Evolutionary conservation across 2,888 invertebrate genomes (phyloP), one percentile per base, ranked within the genome.

Genomic region (Nephrocerus scutellatus): DNA sequence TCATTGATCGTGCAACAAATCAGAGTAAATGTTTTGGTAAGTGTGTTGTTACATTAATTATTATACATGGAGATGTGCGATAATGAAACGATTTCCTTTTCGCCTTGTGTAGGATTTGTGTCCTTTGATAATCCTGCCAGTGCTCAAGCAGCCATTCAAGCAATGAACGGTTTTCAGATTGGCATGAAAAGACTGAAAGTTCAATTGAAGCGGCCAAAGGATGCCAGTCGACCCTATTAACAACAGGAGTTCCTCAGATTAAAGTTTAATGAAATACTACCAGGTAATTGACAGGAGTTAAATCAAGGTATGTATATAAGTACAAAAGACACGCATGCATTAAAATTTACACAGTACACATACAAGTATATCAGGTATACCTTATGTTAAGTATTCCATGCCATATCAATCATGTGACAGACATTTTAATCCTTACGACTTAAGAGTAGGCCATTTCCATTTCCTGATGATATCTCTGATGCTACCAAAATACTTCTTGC

Each of bases 21-120:
- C 97, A 98, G 77, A 96, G 96, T 81, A 98, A 98, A 80, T 98
- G 97, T 77, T 98, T 98, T 74, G 97, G 97, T 97, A 74, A 79
- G 88, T 74, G 10, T 25, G n/a, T 15, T 15, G 3, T 12, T 8
- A 22, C 13, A 15, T 1, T 19, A 50, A 30, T 34, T 30, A 30
- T n/a, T 36, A 15, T 31, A 19, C n/a, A 35, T 15, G 12, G 20
- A 15, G 32, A 25, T 7, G 12, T n/a, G 19, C 13, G 18, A 30
- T 25, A 31, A 30, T 15, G 23, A n/a, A 12, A 5, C 25, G 9
- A 36, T 32, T 5, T 31, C 26, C 14, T 35, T n/a, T 23, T 26
- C 28, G 33, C 36, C 35, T 34, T 31, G 24, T 71, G 3, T 71
- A 97, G 97, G 97, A 68, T 98, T 98, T 74, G 97, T 98, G 63